Percentiles rank a stretch among this genome's conserved stretches.
Evolutionary conservation across 2,888 invertebrate genomes (phyloP).

Genomic region (Deilephila elpenor): DNA sequence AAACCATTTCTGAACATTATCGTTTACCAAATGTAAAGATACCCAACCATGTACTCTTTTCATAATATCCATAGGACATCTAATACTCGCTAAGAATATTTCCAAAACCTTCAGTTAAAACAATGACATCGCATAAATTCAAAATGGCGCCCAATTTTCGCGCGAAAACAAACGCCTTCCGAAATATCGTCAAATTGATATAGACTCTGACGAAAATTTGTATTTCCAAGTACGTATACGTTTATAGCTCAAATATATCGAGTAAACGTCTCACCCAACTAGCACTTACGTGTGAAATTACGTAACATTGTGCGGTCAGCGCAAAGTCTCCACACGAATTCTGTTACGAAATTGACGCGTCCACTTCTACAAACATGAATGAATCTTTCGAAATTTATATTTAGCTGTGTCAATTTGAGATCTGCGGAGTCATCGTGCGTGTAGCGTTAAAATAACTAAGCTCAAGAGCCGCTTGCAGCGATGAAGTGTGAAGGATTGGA

Average conservation of each 20-base stretch:
- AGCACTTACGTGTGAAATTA: constrained; percentile 14
- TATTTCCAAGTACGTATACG: not conserved
- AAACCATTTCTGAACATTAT: too few relatives aligned
- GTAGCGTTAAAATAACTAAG: too few relatives aligned
- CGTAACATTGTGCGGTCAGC: constrained; percentile 9
- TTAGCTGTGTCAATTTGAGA: not conserved
- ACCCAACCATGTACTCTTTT: too few relatives aligned
- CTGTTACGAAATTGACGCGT: constrained; percentile 22
- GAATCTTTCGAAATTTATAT: constrained; percentile 6
- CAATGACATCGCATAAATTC: not conserved
- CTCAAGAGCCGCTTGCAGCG: too few relatives aligned
- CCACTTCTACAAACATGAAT: constrained; percentile 14
- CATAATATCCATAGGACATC: too few relatives aligned
- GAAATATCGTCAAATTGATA: not conserved
- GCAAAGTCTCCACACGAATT: constrained; percentile 29
- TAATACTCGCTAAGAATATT: too few relatives aligned
- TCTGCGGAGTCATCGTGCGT: too few relatives aligned
- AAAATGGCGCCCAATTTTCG: not conserved
- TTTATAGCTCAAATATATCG: constrained; percentile 13
- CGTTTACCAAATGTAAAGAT: too few relatives aligned
- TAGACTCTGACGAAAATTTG: not conserved
- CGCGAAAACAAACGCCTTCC: not conserved
- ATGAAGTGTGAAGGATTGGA: too few relatives aligned
- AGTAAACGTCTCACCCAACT: constrained; percentile 19
- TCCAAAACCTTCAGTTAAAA: not conserved